Percentiles rank a stretch among this genome's conserved stretches.
Conservation (phyloP, 2,797 vertebrate genomes). For the Pangasius djambal region DNA sequence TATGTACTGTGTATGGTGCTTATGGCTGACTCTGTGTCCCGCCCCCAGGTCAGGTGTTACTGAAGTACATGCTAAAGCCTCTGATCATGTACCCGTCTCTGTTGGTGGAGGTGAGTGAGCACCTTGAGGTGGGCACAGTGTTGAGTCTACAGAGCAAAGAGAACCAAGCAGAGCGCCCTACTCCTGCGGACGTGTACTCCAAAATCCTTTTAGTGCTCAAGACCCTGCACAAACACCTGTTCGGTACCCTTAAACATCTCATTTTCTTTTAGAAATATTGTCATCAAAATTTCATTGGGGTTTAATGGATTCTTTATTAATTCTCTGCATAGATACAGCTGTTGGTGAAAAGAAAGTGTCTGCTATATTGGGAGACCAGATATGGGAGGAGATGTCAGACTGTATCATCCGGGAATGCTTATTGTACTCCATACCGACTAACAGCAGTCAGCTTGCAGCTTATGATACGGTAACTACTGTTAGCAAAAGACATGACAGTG, state of each 20-base stretch:
- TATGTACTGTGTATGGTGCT: neutral
- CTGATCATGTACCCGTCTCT: constrained; percentile 80
- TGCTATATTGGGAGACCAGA: constrained; percentile 82
- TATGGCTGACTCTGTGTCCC: neutral
- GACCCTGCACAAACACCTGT: constrained; percentile 81
- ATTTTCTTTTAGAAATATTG: neutral
- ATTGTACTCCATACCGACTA: constrained; percentile 89
- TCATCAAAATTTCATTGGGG: neutral
- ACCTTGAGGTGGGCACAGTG: constrained; percentile 68
- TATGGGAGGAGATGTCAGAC: constrained; percentile 91
- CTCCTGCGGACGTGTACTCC: constrained; percentile 84
- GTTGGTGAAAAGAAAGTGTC: constrained; percentile 76
- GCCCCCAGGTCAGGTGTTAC: constrained; percentile 83
- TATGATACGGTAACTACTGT: constrained; percentile 80
- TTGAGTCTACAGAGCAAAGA: constrained; percentile 76
- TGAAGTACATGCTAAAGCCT: constrained; percentile 88
- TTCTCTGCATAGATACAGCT: constrained; percentile 75
- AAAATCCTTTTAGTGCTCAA: constrained; percentile 84
- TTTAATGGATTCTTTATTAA: neutral
- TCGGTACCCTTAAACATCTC: constrained; percentile 73
- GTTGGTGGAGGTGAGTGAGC: constrained; percentile 72
- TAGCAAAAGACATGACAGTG: neutral
- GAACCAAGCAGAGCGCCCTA: constrained; percentile 70
- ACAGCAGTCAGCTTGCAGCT: constrained; percentile 89
- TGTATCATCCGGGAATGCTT: constrained; percentile 92